phyloP scores from a whole-genome alignment of 2,797 vertebrate genomes.

The Thalassophryne amazonica region DNA sequence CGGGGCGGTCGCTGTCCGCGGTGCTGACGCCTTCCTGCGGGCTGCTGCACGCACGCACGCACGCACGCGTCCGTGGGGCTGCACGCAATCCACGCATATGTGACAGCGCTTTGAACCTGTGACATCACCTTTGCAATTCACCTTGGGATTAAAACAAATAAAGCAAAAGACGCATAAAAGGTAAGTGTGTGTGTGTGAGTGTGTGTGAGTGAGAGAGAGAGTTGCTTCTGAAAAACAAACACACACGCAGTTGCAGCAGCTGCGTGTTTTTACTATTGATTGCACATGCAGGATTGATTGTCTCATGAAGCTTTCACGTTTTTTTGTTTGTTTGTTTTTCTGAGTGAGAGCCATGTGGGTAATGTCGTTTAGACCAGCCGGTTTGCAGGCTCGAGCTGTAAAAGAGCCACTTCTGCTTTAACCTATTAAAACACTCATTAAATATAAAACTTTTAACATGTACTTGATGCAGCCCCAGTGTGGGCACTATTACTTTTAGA shows the following conservation, averaged over 20 bases:
- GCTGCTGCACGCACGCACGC: no score
- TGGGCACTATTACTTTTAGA: neutral
- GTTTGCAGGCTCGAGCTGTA: neutral
- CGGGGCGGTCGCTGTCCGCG: conserved; percentile 30
- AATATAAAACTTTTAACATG: conserved; percentile 42
- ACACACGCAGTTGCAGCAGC: neutral
- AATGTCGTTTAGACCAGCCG: conserved; percentile 8
- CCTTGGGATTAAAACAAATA: conserved; percentile 44
- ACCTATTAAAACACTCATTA: conserved; percentile 7
- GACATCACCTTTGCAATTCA: conserved; percentile 61
- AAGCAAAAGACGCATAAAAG: conserved; percentile 23
- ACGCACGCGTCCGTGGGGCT: no score
- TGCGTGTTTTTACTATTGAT: neutral
- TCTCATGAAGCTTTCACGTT: no score
- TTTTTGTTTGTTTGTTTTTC: no score
- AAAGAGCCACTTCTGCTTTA: neutral
- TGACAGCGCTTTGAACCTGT: conserved; percentile 8
- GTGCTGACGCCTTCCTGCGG: conserved; percentile 24
- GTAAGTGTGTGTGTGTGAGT: conserved; percentile 35
- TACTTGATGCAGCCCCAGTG: neutral
- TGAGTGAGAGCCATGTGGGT: neutral
- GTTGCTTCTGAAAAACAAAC: no score
- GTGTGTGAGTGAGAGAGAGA: neutral
- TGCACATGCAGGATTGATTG: neutral
- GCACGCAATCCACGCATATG: neutral